A percentile compares a stretch with the other conserved stretches of the same genome.
phyloP scores from a whole-genome alignment of 2,888 invertebrate species.

The Chloromyia formosa region DNA sequence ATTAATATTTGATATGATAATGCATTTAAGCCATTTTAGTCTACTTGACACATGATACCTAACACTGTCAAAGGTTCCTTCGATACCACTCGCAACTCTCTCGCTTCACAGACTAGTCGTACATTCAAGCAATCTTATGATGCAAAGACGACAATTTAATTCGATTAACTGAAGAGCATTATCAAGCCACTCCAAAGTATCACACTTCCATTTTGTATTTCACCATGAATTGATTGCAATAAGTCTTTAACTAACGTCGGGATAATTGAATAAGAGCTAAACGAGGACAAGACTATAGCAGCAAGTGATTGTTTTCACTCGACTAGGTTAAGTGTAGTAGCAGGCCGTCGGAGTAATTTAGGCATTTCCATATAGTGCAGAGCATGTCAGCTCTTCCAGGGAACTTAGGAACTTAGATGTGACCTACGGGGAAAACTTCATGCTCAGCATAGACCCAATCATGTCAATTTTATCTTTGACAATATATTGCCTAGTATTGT shows the following conservation, averaged over 20 bases:
- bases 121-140: background rate
- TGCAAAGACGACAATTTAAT: constrained; percentile 15
- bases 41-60: too few relatives aligned
- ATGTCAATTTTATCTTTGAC: background rate
- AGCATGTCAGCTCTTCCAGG: background rate
- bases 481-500: background rate
- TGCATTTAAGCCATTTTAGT: too few relatives aligned
- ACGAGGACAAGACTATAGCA: background rate
- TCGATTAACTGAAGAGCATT: constrained; percentile 9
- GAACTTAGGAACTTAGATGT: background rate
- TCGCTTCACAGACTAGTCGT: too few relatives aligned
- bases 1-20: too few relatives aligned
- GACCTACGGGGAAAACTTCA: background rate
- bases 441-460: background rate
- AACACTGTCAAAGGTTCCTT: too few relatives aligned
- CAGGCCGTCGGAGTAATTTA: background rate
- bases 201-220: constrained; percentile 14
- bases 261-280: constrained; percentile 22
- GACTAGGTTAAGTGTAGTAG: background rate
- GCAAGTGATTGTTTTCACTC: constrained; percentile 20
- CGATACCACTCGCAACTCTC: too few relatives aligned
- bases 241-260: constrained; percentile 22
- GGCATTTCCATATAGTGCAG: background rate
- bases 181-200: constrained; percentile 22
- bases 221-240: constrained; percentile 16